Conservation (phyloP, 2,888 invertebrate genomes). For the Drosophila greeni region DNA sequence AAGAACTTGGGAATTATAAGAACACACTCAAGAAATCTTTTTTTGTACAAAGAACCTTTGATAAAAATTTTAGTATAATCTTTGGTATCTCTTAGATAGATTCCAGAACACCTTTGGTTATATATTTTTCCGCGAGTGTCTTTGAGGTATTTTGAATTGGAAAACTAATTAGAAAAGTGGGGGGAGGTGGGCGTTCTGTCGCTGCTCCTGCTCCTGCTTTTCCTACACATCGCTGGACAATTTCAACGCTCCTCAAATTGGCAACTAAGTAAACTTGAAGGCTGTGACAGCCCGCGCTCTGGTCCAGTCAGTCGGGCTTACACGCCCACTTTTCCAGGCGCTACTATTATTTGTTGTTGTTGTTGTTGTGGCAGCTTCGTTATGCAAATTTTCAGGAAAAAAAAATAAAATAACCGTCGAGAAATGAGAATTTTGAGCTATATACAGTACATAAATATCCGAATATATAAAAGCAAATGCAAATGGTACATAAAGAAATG, state of each 20-base stretch:
- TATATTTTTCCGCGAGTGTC: background rate
- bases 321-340: constrained; percentile 37
- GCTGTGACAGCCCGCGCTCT: constrained; percentile 28
- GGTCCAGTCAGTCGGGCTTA: constrained; percentile 29
- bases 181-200: constrained; percentile 34
- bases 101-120: too few relatives aligned
- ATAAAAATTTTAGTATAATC: too few relatives aligned
- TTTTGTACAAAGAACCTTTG: too few relatives aligned
- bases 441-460: constrained; percentile 43
- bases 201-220: constrained; percentile 18
- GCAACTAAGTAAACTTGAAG: constrained; percentile 61
- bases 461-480: constrained; percentile 56
- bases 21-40: too few relatives aligned
- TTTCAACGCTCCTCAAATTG: constrained; percentile 49
- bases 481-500: constrained; percentile 63
- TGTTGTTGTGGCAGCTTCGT: constrained; percentile 62
- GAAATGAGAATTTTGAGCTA: constrained; percentile 65
- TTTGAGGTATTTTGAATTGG: constrained; percentile 37
- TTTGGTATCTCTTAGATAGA: too few relatives aligned
- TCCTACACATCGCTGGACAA: constrained; percentile 56
- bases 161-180: constrained; percentile 66
- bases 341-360: constrained; percentile 39
- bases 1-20: background rate
- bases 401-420: constrained; percentile 34
- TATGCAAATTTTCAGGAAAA: constrained; percentile 64